Percentiles rank a stretch among this genome's conserved stretches.
These are phyloP conservation scores for Corydoras sp. DNA, from an alignment of 2,113 vertebrate species.

Conservation along the genomic window DNA sequence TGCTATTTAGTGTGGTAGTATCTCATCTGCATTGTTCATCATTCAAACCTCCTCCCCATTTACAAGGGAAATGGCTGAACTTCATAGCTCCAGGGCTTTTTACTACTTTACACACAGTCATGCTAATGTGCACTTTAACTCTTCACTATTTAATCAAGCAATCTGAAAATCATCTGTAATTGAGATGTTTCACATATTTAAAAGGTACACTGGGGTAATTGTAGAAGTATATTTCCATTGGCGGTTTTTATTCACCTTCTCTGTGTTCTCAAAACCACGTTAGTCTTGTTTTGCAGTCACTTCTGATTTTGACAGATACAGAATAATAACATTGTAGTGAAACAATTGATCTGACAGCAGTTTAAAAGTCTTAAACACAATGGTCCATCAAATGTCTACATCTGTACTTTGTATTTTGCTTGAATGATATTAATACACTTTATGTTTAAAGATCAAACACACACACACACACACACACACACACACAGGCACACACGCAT, in stretches of 20 bases:
- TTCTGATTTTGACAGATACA: conserved; percentile 65
- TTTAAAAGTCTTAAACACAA: conserved; percentile 66
- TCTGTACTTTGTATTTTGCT: no score
- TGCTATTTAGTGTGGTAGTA: conserved; percentile 53
- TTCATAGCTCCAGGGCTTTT: not conserved
- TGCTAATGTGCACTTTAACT: not conserved
- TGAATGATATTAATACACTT: not conserved
- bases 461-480: conserved; percentile 23
- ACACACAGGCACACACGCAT: not conserved
- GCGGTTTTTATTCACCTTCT: no score
- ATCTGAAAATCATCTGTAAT: not conserved
- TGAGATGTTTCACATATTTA: not conserved
- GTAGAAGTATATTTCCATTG: not conserved
- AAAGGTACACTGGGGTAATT: not conserved
- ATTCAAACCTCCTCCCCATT: conserved; percentile 38
- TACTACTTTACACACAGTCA: not conserved
- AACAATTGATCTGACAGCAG: conserved; percentile 66
- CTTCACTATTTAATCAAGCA: conserved; percentile 1
- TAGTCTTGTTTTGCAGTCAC: conserved; percentile 42
- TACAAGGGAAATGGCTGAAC: conserved; percentile 1
- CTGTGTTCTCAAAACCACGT: not conserved
- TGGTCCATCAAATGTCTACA: no score
- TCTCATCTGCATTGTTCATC: conserved; percentile 53
- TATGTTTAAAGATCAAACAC: conserved; percentile 11
- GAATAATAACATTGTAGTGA: conserved; percentile 64